phyloP scores from a whole-genome alignment of 64 coral and sea anemone genomes.

The Montipora cactus region DNA sequence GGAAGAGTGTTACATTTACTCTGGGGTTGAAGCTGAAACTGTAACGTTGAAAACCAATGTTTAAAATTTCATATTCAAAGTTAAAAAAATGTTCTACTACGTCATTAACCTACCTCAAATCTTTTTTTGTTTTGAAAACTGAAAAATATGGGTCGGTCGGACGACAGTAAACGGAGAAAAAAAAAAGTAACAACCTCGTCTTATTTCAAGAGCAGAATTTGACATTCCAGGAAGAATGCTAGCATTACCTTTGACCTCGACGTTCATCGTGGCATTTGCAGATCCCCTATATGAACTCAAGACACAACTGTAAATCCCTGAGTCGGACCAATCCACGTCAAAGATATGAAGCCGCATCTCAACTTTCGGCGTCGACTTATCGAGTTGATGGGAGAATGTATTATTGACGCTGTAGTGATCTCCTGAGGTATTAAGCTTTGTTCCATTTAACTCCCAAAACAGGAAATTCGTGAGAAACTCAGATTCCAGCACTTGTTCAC shows the following conservation, averaged over 20 bases:
- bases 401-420: background rate
- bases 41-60: too few relatives aligned
- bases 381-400: background rate
- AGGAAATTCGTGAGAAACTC: background rate
- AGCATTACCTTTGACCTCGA: background rate
- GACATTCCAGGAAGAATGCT: background rate
- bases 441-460: conserved; percentile 11
- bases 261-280: background rate
- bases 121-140: too few relatives aligned
- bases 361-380: background rate
- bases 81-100: too few relatives aligned
- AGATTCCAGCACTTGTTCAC: background rate
- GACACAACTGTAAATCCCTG: background rate
- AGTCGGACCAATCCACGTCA: background rate
- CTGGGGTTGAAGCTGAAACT: too few relatives aligned
- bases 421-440: background rate
- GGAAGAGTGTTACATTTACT: too few relatives aligned
- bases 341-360: background rate
- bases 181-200: too few relatives aligned
- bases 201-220: too few relatives aligned
- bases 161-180: too few relatives aligned
- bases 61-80: too few relatives aligned
- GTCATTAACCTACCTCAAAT: too few relatives aligned
- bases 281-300: background rate
- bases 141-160: too few relatives aligned